Evolutionary conservation across 2,888 invertebrate species (phyloP), one percentile per base, ranked within the genome.

Genomic region (Acanthosepion pharaonis): DNA sequence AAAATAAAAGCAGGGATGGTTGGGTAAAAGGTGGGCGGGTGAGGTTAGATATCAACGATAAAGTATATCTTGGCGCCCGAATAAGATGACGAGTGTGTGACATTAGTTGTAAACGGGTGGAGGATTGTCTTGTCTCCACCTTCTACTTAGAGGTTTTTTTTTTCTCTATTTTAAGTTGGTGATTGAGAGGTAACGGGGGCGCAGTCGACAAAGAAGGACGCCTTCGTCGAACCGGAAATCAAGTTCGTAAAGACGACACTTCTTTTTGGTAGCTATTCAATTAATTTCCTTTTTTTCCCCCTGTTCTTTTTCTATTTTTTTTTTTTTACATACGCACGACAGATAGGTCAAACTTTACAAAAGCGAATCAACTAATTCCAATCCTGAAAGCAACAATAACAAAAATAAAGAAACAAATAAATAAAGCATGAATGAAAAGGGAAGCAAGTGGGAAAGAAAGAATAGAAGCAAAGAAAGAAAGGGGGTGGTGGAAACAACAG

Each of bases 91-190:
- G 78, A n/a, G n/a, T 15, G 78, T 23, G 6, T 78, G 78, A n/a
- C 15, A 78, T 78, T n/a, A n/a, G n/a, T 78, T 78, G n/a, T 42
- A 78, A 78, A 18, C n/a, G 78, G 78, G 78, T n/a, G 78, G 78
- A 33, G 78, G 78, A 78, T 33, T 78, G 78, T 78, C 78, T 78
- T 78, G 78, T 78, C 78, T 78, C 78, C 78, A 78, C 78, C 78
- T n/a, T 78, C 78, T 78, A 78, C 78, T 78, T 78, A 33, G n/a
- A 33, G n/a, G n/a, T 78, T 78, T 78, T 33, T 78, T 78, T 78
- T 78, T 18, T 33, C 78, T 15, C 15, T 78, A n/a, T 78, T 78
- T 78, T 33, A 78, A 78, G 33, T 1, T 78, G 78, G 15, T 33
- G 78, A 33, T n/a, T 78, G 78, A 5, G 78, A 23, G 8, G 8